A percentile compares a stretch with the other conserved stretches of the same genome.
These are phyloP conservation scores for Eucidaris tribuloides DNA, from an alignment of 35 echinoderm and acorn worm genomes.

Conservation along the genomic window DNA sequence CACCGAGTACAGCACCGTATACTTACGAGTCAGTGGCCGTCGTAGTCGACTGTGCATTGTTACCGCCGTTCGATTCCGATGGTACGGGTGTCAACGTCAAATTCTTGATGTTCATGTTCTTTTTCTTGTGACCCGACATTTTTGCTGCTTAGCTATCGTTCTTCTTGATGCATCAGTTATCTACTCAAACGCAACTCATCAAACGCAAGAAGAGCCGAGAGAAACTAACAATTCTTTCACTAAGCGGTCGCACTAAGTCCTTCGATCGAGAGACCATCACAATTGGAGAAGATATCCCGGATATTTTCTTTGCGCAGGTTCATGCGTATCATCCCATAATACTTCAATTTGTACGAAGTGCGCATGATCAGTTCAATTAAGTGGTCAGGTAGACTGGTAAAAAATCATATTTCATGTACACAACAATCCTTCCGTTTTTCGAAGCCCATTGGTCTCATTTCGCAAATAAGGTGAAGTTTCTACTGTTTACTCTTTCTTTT, in stretches of 20 bases:
- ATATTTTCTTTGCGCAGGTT: too few species aligned
- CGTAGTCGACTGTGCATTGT: background rate
- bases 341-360: background rate
- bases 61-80: constrained; percentile 8
- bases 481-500: background rate
- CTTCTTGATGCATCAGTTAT: background rate
- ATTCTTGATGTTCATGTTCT: constrained; percentile 5
- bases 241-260: background rate
- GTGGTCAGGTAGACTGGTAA: background rate
- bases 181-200: background rate
- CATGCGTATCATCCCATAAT: constrained; percentile 36
- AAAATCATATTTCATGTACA: background rate
- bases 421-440: background rate
- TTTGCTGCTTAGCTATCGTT: background rate
- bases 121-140: background rate
- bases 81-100: constrained; percentile 5
- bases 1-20: too few species aligned
- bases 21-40: constrained; percentile 2
- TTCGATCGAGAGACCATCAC: background rate
- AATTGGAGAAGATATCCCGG: too few species aligned
- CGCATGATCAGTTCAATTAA: constrained; percentile 12
- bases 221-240: too few species aligned
- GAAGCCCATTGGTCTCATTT: background rate
- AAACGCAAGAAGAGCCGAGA: background rate
- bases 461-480: background rate